Evolutionary conservation across 2,888 invertebrate genomes (phyloP), one percentile per base, ranked within the genome.

Genomic region (Seladonia tumulorum): DNA sequence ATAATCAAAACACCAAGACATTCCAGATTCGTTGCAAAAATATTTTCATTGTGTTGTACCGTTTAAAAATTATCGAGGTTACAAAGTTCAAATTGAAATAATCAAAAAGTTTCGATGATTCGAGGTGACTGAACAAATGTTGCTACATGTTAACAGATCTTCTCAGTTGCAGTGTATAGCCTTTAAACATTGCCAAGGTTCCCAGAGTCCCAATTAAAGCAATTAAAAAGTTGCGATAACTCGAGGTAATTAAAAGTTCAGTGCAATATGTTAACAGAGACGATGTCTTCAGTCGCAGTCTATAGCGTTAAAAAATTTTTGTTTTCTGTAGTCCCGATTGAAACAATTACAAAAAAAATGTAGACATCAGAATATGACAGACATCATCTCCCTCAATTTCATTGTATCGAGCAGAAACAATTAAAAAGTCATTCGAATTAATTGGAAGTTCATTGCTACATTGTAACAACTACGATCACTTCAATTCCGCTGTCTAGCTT

Each of bases 141-240:
- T 57, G n/a, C 57, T 57, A 57, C 57, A 57, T 57, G n/a, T n/a
- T 57, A 57, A 57, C n/a, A 57, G 57, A n/a, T 57, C 57, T 57
- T 57, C n/a, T 57, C 57, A n/a, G 57, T 57, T 57, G 57, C 57
- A 57, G 57, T 57, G 57, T 57, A n/a, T 57, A 57, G 57, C 57
- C 57, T 57, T 57, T 57, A 57, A 57, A 22, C 57, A 45, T 72
- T 14, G 29, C 29, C 70, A 39, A 72, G 35, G 42, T 39, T 42
- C 47, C 47, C 47, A 18, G 47, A 25, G 45, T 47, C n/a, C 57
- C n/a, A 57, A 57, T 57, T 57, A 57, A 57, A 57, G 57, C 57
- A 57, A 57, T 57, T 57, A n/a, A 57, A 57, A 57, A n/a, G n/a
- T 57, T 57, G 57, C 57, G 12, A 57, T 57, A n/a, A 57, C n/a